Evolutionary conservation across 1,140 invertebrate species (phyloP).

Genomic region (Campoletis sonorensis): DNA sequence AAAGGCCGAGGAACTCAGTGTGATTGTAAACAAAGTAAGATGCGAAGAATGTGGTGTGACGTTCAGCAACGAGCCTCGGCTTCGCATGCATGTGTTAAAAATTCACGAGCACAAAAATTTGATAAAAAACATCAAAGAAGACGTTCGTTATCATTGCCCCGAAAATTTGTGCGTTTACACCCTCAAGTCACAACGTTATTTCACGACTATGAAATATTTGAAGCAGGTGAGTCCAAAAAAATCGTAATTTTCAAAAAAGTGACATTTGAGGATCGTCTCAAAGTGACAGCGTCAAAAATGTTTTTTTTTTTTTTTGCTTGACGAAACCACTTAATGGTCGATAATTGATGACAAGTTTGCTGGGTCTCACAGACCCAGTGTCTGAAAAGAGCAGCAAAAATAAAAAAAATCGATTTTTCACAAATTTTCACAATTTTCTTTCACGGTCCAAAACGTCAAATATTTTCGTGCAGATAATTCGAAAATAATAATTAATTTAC

Average conservation of each 20-base stretch:
- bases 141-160: slow-evolving; percentile 72
- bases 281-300: too few species aligned
- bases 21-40: slow-evolving; percentile 70
- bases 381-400: too few species aligned
- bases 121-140: slow-evolving; percentile 64
- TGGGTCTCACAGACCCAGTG: too few species aligned
- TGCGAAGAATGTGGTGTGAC: slow-evolving; percentile 69
- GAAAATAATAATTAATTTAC: too few species aligned
- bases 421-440: too few species aligned
- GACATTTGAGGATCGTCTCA: too few species aligned
- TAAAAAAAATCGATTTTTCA: too few species aligned
- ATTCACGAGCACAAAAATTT: slow-evolving; percentile 70
- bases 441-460: too few species aligned
- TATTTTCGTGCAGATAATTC: too few species aligned
- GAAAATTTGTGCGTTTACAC: slow-evolving; percentile 71
- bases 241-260: background rate
- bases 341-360: too few species aligned
- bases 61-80: slow-evolving; percentile 69
- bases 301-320: too few species aligned
- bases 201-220: slow-evolving; percentile 73
- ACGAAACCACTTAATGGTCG: too few species aligned
- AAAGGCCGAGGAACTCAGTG: slow-evolving; percentile 67
- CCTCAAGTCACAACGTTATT: slow-evolving; percentile 65
- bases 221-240: slow-evolving; percentile 69
- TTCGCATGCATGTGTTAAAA: slow-evolving; percentile 70